These are phyloP conservation scores for Psix sp. DNA, from an alignment of 1,140 invertebrate species.

Conservation along the genomic window DNA sequence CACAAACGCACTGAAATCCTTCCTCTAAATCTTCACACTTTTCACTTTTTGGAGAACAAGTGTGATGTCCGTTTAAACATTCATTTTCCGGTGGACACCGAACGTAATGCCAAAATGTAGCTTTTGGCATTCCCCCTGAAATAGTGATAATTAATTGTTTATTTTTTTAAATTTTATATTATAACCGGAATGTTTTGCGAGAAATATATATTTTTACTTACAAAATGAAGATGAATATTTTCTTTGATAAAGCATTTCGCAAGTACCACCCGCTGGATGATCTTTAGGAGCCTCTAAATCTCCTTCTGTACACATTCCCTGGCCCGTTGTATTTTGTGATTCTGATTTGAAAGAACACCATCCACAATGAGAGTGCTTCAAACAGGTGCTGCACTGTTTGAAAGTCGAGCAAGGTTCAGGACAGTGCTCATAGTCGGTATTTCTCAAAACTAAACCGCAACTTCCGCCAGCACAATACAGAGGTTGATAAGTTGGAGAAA, in stretches of 20 bases:
- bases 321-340: conserved; percentile 77
- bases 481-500: conserved; percentile 89
- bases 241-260: conserved; percentile 77
- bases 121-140: conserved; percentile 63
- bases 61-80: conserved; percentile 93
- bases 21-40: conserved; percentile 85
- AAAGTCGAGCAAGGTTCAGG: conserved; percentile 89
- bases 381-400: conserved; percentile 90
- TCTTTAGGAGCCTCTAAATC: conserved; percentile 84
- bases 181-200: not conserved
- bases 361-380: conserved; percentile 91
- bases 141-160: conserved; percentile 64
- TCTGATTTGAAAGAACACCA: conserved; percentile 82
- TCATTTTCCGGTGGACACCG: conserved; percentile 95
- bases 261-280: conserved; percentile 83
- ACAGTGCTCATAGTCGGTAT: conserved; percentile 83
- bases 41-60: conserved; percentile 90
- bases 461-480: conserved; percentile 92
- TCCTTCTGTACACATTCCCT: conserved; percentile 86
- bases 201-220: too few relatives aligned
- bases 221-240: conserved; percentile 61
- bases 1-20: conserved; percentile 92
- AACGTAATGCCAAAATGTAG: conserved; percentile 89
- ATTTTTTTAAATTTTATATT: not conserved
- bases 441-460: conserved; percentile 89